Conservation (phyloP, 2,797 vertebrate species). For the Scolopax rusticola region DNA sequence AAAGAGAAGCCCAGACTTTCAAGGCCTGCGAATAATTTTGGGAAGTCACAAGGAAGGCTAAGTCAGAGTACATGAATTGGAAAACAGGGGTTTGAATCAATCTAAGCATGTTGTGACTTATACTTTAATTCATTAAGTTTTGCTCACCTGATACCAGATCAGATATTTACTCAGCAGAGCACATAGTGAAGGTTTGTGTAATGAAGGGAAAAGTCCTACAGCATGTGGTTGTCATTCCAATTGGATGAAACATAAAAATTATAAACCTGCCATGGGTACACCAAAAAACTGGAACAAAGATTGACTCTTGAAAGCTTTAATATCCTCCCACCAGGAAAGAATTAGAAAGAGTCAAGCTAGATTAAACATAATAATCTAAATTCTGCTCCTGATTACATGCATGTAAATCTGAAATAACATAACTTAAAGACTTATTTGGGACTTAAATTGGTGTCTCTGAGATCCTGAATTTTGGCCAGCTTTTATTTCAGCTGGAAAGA, state of each 20-base stretch:
- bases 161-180: constrained; percentile 6
- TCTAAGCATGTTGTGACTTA: neutral
- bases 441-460: neutral
- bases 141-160: constrained; percentile 37
- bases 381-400: constrained; percentile 26
- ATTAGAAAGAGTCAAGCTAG: constrained; percentile 7
- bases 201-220: constrained; percentile 1
- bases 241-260: constrained; percentile 47
- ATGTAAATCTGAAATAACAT: constrained; percentile 41
- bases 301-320: constrained; percentile 29
- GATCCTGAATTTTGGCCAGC: constrained; percentile 2
- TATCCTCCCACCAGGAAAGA: constrained; percentile 32
- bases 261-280: constrained; percentile 11
- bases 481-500: constrained; percentile 39
- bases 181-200: constrained; percentile 24
- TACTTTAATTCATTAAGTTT: neutral
- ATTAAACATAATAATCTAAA: constrained; percentile 40
- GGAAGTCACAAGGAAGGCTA: neutral
- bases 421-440: constrained; percentile 4
- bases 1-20: neutral
- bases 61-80: neutral
- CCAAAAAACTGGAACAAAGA: constrained; percentile 22
- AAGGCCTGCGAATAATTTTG: neutral
- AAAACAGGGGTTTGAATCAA: neutral
- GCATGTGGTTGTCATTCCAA: constrained; percentile 33